Base-by-base conservation (phyloP, 2,113 vertebrate genomes). In the Saccopteryx bilineata region DNA sequence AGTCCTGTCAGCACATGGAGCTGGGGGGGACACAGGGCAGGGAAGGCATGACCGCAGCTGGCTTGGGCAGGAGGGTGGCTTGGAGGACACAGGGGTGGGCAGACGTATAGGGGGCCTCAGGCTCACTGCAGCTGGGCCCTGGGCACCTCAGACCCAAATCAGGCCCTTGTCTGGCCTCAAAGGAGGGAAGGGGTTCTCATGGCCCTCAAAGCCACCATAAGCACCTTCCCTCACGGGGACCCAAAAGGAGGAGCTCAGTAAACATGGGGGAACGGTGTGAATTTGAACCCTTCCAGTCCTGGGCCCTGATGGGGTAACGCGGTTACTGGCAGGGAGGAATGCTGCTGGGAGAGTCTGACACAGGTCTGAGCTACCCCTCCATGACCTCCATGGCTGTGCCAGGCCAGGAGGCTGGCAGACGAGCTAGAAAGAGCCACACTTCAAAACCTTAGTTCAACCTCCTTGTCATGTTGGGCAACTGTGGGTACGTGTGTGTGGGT, bases 401-500 rank as follows among this genome's bases (percentile, higher is more conserved):
- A 46, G 68, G 24, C 39, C 63, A 31, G 0, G 0, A 68, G 46
- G 65, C 69, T 28, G 65, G 69, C 71, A 61, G 46, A 50, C 12
- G 31, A 5, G 50, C 11, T 46, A 31, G 28, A 21, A n/a, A 50
- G 19, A 26, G 87, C 69, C 26, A 23, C 0, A 18, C 28, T 63
- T 66, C 39, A 48, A 66, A n/a, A 60, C 26, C 23, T 14, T 5
- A n/a, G 21, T 14, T 7, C 50, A 10, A 13, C 8, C 21, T 46
- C 68, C 75, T 15, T 3, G 18, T 63, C 50, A 15, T 69, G 9
- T 3, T 7, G 48, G 39, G 75, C 1, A 9, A 23, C 68, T 6
- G 28, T 50, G 33, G n/a, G 66, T 68, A 15, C 3, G 5, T 1
- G 5, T 5, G 4, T 0, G 50, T 2, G 23, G 0, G 48, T 3